Percentiles rank a stretch among this genome's conserved stretches.
phyloP scores from a whole-genome alignment of 2,888 invertebrate species.

The Cephus rjabovi region DNA sequence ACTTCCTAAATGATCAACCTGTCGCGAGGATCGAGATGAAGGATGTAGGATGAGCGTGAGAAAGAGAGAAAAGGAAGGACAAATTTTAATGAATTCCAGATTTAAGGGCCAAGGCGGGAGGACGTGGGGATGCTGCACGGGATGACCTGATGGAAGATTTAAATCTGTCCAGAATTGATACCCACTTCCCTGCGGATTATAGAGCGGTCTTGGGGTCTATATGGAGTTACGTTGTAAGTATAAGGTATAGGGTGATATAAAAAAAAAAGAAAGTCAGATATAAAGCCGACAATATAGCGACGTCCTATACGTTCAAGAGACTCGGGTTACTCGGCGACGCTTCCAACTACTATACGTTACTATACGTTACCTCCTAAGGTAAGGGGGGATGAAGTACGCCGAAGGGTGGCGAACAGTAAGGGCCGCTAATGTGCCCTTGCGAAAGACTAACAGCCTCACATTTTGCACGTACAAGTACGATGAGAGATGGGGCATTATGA shows the following conservation, averaged over 20 bases:
- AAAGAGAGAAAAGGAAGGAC: neutral
- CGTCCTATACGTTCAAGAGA: neutral
- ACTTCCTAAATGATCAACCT: neutral
- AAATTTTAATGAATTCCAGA: neutral
- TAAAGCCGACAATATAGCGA: neutral
- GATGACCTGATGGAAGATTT: slow-evolving; percentile 25
- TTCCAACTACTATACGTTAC: neutral
- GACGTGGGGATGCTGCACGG: too few species aligned
- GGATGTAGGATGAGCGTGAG: too few species aligned
- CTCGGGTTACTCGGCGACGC: neutral
- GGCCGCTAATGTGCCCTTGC: slow-evolving; percentile 32
- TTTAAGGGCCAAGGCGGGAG: too few species aligned
- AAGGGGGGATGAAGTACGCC: neutral
- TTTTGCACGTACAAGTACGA: slow-evolving; percentile 33
- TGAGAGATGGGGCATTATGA: slow-evolving; percentile 33
- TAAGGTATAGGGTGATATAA: slow-evolving; percentile 24
- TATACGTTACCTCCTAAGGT: neutral
- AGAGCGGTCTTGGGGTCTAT: slow-evolving; percentile 15
- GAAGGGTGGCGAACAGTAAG: neutral
- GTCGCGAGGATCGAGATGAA: slow-evolving; percentile 23
- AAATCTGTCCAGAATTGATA: slow-evolving; percentile 38
- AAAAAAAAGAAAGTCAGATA: slow-evolving; percentile 6
- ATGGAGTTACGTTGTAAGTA: slow-evolving; percentile 26
- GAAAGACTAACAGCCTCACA: slow-evolving; percentile 34
- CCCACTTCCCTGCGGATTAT: slow-evolving; percentile 32